Evolutionary conservation across 2,888 invertebrate species (phyloP).

Genomic region (Nemotelus nigrinus): DNA sequence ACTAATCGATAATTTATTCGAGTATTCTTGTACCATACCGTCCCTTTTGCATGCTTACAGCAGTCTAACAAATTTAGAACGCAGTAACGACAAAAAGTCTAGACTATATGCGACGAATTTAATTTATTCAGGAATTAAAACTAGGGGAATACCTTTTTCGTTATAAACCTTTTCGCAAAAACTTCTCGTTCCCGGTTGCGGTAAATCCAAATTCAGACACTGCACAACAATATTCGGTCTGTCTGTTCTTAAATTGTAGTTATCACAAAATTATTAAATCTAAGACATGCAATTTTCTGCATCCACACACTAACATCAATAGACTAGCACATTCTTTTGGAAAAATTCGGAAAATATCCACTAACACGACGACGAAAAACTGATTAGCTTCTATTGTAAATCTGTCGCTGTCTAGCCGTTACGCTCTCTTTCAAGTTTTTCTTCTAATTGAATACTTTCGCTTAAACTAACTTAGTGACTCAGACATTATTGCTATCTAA

Average conservation of each 20-base stretch:
- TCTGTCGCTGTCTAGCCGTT: not conserved
- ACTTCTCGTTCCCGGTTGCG: not conserved
- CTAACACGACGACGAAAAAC: not conserved
- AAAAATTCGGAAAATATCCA: not conserved
- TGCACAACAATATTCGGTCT: not conserved
- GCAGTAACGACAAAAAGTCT: too few species aligned
- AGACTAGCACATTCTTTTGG: conserved; percentile 5
- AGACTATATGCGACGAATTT: too few species aligned
- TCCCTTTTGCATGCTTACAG: not conserved
- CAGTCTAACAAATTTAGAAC: not conserved
- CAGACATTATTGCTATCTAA: conserved; percentile 53
- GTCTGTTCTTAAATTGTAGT: not conserved
- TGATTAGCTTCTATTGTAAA: not conserved
- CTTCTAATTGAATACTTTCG: conserved; percentile 35
- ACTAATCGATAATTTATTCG: conserved; percentile 11
- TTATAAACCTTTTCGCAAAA: not conserved
- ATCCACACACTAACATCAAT: conserved; percentile 7
- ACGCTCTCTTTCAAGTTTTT: not conserved
- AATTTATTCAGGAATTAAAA: too few species aligned
- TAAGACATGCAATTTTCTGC: not conserved
- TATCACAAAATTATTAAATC: conserved; percentile 10
- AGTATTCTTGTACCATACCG: not conserved
- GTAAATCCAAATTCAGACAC: not conserved
- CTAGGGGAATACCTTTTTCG: not conserved
- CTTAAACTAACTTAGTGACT: conserved; percentile 50